Evolutionary conservation across 1,140 invertebrate genomes (phyloP).

Genomic region (Tenebrio molitor): DNA sequence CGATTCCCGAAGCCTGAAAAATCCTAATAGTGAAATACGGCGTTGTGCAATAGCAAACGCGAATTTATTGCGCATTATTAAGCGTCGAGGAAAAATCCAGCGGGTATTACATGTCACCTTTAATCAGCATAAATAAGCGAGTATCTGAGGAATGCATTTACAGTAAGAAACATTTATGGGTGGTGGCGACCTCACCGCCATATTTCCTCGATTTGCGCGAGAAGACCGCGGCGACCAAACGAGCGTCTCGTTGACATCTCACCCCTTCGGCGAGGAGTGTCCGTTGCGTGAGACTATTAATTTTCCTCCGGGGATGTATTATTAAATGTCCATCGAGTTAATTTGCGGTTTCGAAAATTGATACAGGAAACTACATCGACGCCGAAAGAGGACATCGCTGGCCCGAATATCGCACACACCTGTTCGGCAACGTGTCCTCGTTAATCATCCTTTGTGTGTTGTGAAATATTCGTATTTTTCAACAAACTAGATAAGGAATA

Average conservation of each 20-base stretch:
- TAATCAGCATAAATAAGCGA: constrained; percentile 45
- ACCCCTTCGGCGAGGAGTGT: constrained; percentile 1
- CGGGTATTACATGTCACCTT: constrained; percentile 3
- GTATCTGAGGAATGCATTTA: constrained; percentile 31
- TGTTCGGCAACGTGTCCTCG: constrained; percentile 16
- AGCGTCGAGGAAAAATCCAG: not conserved
- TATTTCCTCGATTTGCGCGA: constrained; percentile 41
- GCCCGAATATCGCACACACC: constrained; percentile 25
- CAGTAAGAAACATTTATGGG: constrained; percentile 32
- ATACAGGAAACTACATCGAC: constrained; percentile 21
- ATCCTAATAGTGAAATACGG: constrained; percentile 31
- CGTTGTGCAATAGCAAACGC: constrained; percentile 21
- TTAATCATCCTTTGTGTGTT: constrained; percentile 17
- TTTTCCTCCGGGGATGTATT: constrained; percentile 12
- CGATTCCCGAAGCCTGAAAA: constrained; percentile 8
- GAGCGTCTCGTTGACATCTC: constrained; percentile 3
- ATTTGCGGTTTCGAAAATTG: constrained; percentile 26
- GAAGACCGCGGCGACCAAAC: not conserved
- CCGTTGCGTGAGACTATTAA: constrained; percentile 26
- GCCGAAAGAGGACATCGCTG: constrained; percentile 1
- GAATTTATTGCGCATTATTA: constrained; percentile 35
- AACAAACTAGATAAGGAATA: constrained; percentile 34
- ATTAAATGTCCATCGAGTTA: constrained; percentile 40
- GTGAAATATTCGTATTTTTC: constrained; percentile 37
- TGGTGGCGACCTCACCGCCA: not conserved